Percentiles rank a stretch among this genome's conserved stretches.
phyloP scores from a whole-genome alignment of 2,888 invertebrate genomes.

The Dynastes grantii region DNA sequence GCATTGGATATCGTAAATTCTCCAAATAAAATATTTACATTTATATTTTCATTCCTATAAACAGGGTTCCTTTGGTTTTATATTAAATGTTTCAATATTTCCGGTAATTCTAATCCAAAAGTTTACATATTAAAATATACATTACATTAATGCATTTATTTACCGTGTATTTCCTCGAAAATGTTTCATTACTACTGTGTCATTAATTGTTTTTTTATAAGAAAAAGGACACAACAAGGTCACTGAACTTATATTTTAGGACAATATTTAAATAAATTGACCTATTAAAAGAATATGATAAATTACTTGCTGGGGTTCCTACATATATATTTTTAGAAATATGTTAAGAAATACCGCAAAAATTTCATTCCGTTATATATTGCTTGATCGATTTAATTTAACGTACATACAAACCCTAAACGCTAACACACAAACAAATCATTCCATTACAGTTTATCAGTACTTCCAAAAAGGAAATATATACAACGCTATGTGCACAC shows the following conservation, averaged over 20 bases:
- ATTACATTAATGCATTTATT: neutral
- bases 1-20: slow-evolving; percentile 9
- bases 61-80: neutral
- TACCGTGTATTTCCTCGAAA: neutral
- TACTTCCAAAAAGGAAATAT: slow-evolving; percentile 20
- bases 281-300: too few species aligned
- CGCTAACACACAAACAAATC: neutral
- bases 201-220: neutral
- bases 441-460: neutral
- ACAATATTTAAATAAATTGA: too few species aligned
- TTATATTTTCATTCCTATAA: neutral
- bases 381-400: neutral
- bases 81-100: neutral
- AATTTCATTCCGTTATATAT: neutral
- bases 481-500: neutral
- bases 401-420: neutral
- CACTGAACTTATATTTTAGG: too few species aligned
- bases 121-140: neutral
- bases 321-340: neutral
- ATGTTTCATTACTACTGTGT: neutral
- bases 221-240: neutral
- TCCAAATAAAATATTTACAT: slow-evolving; percentile 17
- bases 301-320: neutral
- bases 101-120: neutral
- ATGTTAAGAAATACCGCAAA: neutral